Conservation (phyloP, 2,797 vertebrate genomes). For the Tauraco hartlaubi region DNA sequence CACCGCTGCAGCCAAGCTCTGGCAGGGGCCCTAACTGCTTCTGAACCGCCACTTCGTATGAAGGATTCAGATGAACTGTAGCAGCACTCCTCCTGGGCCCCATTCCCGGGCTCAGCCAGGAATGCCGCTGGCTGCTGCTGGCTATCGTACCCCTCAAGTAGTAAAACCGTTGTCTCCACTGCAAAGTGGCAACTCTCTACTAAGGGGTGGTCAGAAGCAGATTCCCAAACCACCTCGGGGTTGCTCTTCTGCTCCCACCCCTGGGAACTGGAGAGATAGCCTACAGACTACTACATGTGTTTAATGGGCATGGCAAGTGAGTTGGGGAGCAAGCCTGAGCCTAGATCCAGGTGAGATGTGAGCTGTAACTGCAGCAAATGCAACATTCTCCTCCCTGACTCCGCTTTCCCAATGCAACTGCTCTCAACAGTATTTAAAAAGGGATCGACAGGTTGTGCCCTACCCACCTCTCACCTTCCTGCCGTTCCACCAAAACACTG, state of each 20-base stretch:
- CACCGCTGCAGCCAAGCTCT: background rate
- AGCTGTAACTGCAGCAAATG: background rate
- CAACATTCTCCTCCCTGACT: background rate
- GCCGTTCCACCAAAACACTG: background rate
- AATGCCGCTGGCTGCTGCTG: background rate
- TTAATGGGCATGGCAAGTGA: fast-evolving
- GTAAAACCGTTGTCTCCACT: background rate
- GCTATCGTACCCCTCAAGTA: background rate
- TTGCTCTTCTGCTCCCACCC: background rate
- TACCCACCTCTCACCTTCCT: background rate
- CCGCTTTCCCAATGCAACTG: fast-evolving
- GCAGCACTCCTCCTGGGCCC: background rate
- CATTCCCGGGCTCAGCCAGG: background rate
- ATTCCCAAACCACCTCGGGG: background rate
- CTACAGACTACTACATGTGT: background rate
- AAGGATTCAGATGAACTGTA: background rate
- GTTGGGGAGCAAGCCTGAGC: background rate
- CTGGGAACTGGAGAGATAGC: background rate
- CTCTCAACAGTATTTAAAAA: background rate
- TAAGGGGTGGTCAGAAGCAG: background rate
- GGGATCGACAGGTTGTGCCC: fast-evolving
- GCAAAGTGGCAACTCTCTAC: background rate
- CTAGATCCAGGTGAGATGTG: background rate
- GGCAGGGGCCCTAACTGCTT: background rate
- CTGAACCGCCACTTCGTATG: background rate